Evolutionary conservation across 2,888 invertebrate genomes (phyloP).

Genomic region (Theretra japonica): DNA sequence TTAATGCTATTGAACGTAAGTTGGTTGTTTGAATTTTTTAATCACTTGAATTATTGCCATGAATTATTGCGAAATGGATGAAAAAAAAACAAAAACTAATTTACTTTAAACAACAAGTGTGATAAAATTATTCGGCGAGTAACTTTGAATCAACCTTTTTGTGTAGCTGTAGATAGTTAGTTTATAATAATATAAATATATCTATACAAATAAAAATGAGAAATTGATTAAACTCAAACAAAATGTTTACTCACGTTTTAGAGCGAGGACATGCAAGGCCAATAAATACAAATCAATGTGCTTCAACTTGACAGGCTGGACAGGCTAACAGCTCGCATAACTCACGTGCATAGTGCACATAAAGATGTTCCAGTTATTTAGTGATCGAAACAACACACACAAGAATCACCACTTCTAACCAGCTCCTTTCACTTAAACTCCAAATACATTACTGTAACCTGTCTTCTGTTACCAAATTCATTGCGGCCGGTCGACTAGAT

Average conservation of each 20-base stretch:
- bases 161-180: neutral
- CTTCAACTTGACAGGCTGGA: conserved; percentile 7
- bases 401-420: conserved; percentile 58
- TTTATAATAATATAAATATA: neutral
- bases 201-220: neutral
- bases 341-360: conserved; percentile 54
- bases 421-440: conserved; percentile 77
- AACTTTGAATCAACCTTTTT: no score
- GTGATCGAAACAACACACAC: conserved; percentile 60
- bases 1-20: no score
- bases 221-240: no score
- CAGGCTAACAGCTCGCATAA: conserved; percentile 41
- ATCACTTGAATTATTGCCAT: no score
- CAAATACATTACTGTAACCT: conserved; percentile 59
- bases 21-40: no score
- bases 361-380: conserved; percentile 54
- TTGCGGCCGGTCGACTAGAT: conserved; percentile 69
- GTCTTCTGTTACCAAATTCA: conserved; percentile 68
- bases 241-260: conserved; percentile 18
- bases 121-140: no score
- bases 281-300: conserved; percentile 16
- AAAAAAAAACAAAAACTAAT: no score
- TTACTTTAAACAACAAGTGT: no score
- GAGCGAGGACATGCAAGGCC: conserved; percentile 19
- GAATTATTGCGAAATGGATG: no score